Conservation (phyloP, 2,113 vertebrate species). For the Perca fluviatilis region DNA sequence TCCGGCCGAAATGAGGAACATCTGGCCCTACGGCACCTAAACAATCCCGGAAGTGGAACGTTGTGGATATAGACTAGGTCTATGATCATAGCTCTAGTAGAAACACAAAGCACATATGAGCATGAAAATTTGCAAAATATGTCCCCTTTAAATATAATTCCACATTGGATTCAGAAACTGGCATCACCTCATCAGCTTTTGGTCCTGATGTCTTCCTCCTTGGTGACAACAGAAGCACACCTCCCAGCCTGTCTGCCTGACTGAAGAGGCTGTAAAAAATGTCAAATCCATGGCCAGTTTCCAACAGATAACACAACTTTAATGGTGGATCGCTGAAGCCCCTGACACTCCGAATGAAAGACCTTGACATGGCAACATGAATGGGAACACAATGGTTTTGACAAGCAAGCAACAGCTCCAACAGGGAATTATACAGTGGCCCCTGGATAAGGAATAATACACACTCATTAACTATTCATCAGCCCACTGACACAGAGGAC, state of each 20-base stretch:
- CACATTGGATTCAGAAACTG: not conserved
- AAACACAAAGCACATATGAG: too few relatives aligned
- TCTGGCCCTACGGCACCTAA: too few relatives aligned
- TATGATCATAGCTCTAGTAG: too few relatives aligned
- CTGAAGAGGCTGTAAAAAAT: slow-evolving; percentile 58
- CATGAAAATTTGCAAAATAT: too few relatives aligned
- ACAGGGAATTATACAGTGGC: slow-evolving; percentile 40
- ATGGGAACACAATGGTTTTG: slow-evolving; percentile 56
- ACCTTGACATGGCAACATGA: slow-evolving; percentile 61
- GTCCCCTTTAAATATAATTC: not conserved
- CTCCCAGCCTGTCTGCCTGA: slow-evolving; percentile 28
- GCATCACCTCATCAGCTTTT: slow-evolving; percentile 29
- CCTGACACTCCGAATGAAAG: slow-evolving; percentile 60
- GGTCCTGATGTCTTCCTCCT: slow-evolving; percentile 32
- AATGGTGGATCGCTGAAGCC: slow-evolving; percentile 49
- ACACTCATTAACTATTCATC: slow-evolving; percentile 52
- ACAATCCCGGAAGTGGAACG: too few relatives aligned
- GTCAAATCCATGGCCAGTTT: slow-evolving; percentile 57
- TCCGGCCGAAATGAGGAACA: too few relatives aligned
- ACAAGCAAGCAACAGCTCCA: slow-evolving; percentile 53
- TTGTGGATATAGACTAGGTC: too few relatives aligned
- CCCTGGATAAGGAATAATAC: slow-evolving; percentile 43
- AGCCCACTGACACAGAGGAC: slow-evolving; percentile 32
- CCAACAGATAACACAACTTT: slow-evolving; percentile 66
- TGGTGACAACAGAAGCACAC: slow-evolving; percentile 33